Evolutionary conservation across 2,113 vertebrate species (phyloP), one percentile per base, ranked within the genome.

Genomic region (Hemichromis elongatus): DNA sequence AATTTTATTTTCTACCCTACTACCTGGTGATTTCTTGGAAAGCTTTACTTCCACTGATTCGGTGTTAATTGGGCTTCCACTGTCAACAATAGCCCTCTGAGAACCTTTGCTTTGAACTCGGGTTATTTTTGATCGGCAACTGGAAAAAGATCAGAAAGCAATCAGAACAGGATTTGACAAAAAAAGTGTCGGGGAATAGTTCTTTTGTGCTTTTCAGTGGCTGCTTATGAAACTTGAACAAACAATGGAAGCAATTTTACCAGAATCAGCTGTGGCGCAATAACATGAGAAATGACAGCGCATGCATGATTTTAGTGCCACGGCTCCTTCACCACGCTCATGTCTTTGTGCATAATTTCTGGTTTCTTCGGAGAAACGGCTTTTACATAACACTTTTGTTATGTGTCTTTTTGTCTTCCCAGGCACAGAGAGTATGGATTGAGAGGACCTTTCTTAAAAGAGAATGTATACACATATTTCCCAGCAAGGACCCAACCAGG

Each of bases 371-470:
- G 18, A 57, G 79, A 70, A 18, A 79, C 40, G 1, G 21, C 37
- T 42, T 42, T 68, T 68, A 37, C 63, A 5, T 59, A 42, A 82
- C 37, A 26, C 13, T 11, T 73, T 79, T n/a, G 3, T 81, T 18
- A 6, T 33, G 4, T 81, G 30, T 33, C 14, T 75, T 80, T 66
- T 78, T 90, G 21, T 91, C 88, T 91, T 89, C 80, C 89, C 90
- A 99, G 98, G 96, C 96, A 85, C 97, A 98, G 83, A 98, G 96
- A 93, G 96, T 95, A 77, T 99, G 99, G 99, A 97, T 99, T 89
- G 99, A 99, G 90, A 99, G 96, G 90, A 98, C 97, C 5, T 99
- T 99, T 89, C 94, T 93, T 63, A 99, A 98, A 94, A 96, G 97
- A 93, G 98, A 99, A 96, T 99, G 99, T 80, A 89, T 97, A 91